Base-by-base conservation (phyloP, 2,888 invertebrate species). In the Dynastes maya region DNA sequence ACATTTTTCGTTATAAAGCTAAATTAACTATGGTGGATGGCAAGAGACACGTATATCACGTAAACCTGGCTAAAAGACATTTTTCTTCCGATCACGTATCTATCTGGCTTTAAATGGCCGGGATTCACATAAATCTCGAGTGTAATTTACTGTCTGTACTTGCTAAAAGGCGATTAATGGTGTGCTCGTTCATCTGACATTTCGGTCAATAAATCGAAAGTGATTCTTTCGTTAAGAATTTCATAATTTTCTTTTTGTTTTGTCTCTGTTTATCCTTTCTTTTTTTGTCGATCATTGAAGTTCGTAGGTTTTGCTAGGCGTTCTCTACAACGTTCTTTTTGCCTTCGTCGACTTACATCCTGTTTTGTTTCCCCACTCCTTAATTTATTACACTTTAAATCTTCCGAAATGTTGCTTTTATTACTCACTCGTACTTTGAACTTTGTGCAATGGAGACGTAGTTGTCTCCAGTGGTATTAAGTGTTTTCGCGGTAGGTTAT, bases 41-140 rank as follows among this genome's bases (percentile, higher is more conserved):
- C 45, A 61, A 74, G 72, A 61, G 72, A 61, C 72, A 74, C 72
- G 72, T 74, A 74, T n/a, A 74, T 61, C 63, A 49, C 72, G 61
- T 61, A 74, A 68, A 68, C 68, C 68, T 51, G 4, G 58, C 72
- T 74, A 74, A 72, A 64, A 78, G 71, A 64, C 78, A 78, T 78
- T 78, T 72, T 78, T 78, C 78, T 72, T 63, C 78, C 63, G 78
- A 78, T 78, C 78, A 78, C 78, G 78, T 78, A 71, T 63, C 72
- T 78, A 78, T 78, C 78, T 78, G 72, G 78, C 78, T 78, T 71
- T 78, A 78, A 78, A 78, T 72, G 58, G 65, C 72, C 61, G 51
- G 77, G 72, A 78, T 78, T 78, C 78, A 71, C 78, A 78, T 78
- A 78, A 78, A 78, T 78, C 78, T 71, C 63, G 27, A 37, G 61